Evolutionary conservation across 2,888 invertebrate genomes (phyloP), one percentile per base, ranked within the genome.

Genomic region (Melipona beecheii): DNA sequence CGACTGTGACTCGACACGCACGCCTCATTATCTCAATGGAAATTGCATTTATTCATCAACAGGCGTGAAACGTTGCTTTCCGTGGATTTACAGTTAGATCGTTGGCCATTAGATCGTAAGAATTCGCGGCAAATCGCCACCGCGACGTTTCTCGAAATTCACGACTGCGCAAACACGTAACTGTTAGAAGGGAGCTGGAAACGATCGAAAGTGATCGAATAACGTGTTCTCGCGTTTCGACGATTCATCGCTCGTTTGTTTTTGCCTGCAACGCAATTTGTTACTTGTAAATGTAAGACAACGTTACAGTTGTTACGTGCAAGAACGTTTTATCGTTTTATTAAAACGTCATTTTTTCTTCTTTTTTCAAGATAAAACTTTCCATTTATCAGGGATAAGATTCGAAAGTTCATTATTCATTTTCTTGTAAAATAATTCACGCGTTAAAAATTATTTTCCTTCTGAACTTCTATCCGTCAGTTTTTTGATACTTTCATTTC

Each of bases 1-100:
- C 56, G 66, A 60, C 56, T 78, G 72, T 75, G 24, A 71, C 77
- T 43, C 58, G 43, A 49, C 70, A 66, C 78, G 83, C 83, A 73
- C 19, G 60, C 64, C 72, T 83, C 69, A 72, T 83, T 77, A 83
- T 78, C 75, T 64, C 56, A 21, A 56, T 56, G 72, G 64, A 52
- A 78, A 75, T 83, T 56, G 60, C 69, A 84, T 73, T 84, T 83
- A 79, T 76, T 83, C 78, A 60, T 72, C 75, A 75, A 69, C 31
- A 17, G 56, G 71, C 68, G 68, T 60, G 75, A 65, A 84, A 78
- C 78, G 74, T 69, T 75, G 72, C 58, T 75, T 78, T 60, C 78
- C 69, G 43, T 56, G 73, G 49, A 70, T 73, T 75, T 75, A 78
- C 78, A 69, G 84, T 84, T 83, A 84, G 62, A 68, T 64, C 58